A percentile compares a stretch with the other conserved stretches of the same genome.
Evolutionary conservation across 1,140 invertebrate species (phyloP).

Genomic region (Drosophila carrolli): DNA sequence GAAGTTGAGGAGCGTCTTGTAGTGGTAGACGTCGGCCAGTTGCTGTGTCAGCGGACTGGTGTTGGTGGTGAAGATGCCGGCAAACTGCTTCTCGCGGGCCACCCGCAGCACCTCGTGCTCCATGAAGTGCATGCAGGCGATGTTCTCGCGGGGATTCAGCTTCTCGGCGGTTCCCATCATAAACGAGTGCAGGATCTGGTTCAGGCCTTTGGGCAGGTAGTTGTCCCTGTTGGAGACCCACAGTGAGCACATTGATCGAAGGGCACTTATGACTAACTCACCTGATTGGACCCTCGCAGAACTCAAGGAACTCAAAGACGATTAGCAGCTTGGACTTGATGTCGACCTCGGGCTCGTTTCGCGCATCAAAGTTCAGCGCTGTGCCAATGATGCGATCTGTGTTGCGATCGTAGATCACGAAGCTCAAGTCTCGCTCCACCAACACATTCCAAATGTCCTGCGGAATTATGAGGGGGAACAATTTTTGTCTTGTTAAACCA

Average conservation of each 20-base stretch:
- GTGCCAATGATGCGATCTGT: conserved; percentile 86
- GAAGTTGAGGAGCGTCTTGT: conserved; percentile 90
- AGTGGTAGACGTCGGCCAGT: conserved; percentile 93
- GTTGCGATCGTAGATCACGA: conserved; percentile 86
- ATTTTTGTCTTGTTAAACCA: too few relatives aligned
- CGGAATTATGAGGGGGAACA: too few relatives aligned
- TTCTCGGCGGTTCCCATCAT: conserved; percentile 92
- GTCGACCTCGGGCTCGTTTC: conserved; percentile 90
- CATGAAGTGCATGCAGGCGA: conserved; percentile 90
- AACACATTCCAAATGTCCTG: conserved; percentile 88
- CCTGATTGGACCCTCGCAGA: conserved; percentile 89
- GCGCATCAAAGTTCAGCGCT: conserved; percentile 91
- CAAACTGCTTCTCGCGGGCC: conserved; percentile 88
- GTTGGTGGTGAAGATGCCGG: conserved; percentile 93
- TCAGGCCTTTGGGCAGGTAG: conserved; percentile 88
- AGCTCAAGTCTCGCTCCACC: conserved; percentile 89
- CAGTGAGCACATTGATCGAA: not conserved
- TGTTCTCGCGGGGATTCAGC: conserved; percentile 89
- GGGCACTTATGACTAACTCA: conserved; percentile 67
- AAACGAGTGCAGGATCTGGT: conserved; percentile 91
- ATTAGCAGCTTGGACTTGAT: conserved; percentile 88
- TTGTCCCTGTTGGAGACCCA: conserved; percentile 84
- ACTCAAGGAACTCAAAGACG: conserved; percentile 92
- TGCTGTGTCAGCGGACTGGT: conserved; percentile 93
- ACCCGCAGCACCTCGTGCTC: conserved; percentile 90